Conservation (phyloP, 2,113 vertebrate species). For the Probosciger aterrimus region DNA sequence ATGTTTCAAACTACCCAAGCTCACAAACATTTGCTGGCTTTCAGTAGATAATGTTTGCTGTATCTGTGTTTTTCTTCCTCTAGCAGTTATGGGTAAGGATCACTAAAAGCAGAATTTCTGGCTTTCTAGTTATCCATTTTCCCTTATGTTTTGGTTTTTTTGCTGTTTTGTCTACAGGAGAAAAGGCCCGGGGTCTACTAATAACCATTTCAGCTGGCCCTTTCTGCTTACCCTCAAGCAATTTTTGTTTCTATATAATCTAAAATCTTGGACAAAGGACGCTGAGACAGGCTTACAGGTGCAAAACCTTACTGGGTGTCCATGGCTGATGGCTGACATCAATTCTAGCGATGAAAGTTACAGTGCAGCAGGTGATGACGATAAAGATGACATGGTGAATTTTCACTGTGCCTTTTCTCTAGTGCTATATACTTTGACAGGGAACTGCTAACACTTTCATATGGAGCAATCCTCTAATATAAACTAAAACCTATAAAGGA, state of each 20-base stretch:
- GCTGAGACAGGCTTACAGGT: slow-evolving; percentile 27
- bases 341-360: not conserved
- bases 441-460: not conserved
- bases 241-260: not conserved
- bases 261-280: not conserved
- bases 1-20: not conserved
- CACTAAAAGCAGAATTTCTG: not conserved
- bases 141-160: not conserved
- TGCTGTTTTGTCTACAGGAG: not conserved
- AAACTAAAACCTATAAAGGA: not conserved
- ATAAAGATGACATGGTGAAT: not conserved
- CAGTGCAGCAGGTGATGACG: not conserved
- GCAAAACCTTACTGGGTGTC: not conserved
- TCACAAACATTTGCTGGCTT: not conserved
- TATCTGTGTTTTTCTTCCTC: not conserved
- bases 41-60: not conserved
- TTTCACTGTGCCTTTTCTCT: not conserved
- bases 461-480: not conserved
- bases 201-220: not conserved
- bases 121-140: not conserved
- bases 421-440: not conserved
- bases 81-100: not conserved
- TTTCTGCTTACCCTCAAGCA: slow-evolving; percentile 3
- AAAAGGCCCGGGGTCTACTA: not conserved
- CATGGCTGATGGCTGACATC: not conserved